Evolutionary conservation across 2,113 vertebrate genomes (phyloP).

Genomic region (Cathartes aura): DNA sequence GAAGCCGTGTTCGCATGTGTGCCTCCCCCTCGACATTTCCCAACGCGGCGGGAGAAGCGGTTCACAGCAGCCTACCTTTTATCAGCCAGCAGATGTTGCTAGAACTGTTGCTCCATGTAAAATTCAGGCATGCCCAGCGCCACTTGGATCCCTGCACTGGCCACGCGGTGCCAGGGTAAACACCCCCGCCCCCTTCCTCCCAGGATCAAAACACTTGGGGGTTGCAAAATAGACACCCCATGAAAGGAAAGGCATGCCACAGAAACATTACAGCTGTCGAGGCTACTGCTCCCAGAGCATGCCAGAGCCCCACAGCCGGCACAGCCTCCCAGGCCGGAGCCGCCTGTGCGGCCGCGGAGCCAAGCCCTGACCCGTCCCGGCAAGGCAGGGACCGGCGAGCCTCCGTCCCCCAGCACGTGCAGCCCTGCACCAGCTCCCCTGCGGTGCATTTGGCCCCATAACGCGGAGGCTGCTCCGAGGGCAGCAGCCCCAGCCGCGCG

Average conservation of each 20-base stretch:
- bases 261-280: constrained; percentile 51
- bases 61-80: constrained; percentile 42
- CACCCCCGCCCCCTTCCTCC: constrained; percentile 55
- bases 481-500: background rate
- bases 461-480: fast-evolving
- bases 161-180: constrained; percentile 53
- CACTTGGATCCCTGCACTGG: background rate
- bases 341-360: fast-evolving
- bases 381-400: fast-evolving
- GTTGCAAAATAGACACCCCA: constrained; percentile 65
- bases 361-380: fast-evolving
- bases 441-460: fast-evolving
- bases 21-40: constrained; percentile 50
- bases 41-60: background rate
- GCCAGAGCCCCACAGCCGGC: background rate
- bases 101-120: constrained; percentile 31
- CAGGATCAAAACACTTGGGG: constrained; percentile 60
- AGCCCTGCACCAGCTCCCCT: background rate
- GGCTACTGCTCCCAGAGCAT: background rate
- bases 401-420: background rate
- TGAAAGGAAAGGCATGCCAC: constrained; percentile 62
- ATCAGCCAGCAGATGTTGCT: constrained; percentile 69
- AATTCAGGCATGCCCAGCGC: constrained; percentile 17
- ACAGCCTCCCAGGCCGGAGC: background rate
- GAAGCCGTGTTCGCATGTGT: constrained; percentile 24